These are phyloP conservation scores for Trichacis sp. DNA, from an alignment of 2,888 invertebrate species.

Conservation along the genomic window DNA sequence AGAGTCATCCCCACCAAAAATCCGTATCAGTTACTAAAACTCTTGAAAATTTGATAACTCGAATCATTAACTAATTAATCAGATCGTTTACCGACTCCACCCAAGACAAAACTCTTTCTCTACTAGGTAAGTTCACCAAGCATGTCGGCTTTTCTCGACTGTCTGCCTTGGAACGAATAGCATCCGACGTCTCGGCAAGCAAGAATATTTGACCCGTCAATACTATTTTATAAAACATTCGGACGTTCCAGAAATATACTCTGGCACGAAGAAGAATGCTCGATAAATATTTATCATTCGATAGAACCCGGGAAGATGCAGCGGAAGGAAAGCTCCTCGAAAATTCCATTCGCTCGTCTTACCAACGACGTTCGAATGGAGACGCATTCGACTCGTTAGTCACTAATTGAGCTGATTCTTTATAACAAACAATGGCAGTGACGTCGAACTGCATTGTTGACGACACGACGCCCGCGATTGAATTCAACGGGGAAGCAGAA, in stretches of 20 bases:
- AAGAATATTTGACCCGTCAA: conserved; percentile 37
- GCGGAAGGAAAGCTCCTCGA: background rate
- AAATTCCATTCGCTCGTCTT: background rate
- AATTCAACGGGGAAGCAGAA: background rate
- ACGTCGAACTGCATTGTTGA: background rate
- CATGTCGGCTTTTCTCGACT: conserved; percentile 10
- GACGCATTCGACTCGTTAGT: background rate
- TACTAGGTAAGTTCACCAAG: background rate
- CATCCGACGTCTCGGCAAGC: conserved; percentile 30
- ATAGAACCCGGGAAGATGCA: background rate
- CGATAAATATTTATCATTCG: conserved; percentile 2
- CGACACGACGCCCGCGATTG: background rate
- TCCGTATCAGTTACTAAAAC: background rate
- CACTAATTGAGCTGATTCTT: background rate
- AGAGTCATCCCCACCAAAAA: too few relatives aligned
- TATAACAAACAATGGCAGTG: background rate
- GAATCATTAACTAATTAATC: background rate
- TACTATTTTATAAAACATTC: conserved; percentile 21
- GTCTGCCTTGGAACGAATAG: conserved; percentile 35
- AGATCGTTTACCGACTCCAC: background rate
- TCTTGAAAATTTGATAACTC: background rate
- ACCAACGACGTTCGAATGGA: background rate
- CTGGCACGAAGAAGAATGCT: background rate
- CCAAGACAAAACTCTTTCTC: background rate
- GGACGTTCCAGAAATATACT: background rate